These are phyloP conservation scores for Paramormyrops hopkinsi DNA, from an alignment of 2,797 vertebrate genomes.

Conservation along the genomic window DNA sequence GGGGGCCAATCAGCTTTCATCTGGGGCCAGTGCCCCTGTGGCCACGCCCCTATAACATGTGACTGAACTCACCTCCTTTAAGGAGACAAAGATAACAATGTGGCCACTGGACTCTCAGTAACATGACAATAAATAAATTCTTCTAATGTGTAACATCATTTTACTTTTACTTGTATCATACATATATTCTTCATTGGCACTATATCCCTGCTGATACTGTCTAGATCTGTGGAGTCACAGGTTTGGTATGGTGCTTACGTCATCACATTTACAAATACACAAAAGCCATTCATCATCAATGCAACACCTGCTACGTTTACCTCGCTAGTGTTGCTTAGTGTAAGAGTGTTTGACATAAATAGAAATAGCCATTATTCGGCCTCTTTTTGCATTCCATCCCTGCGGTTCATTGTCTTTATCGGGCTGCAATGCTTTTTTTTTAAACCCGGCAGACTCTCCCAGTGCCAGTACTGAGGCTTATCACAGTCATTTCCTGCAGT, in stretches of 20 bases:
- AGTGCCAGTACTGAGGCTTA: neutral
- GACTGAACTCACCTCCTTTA: neutral
- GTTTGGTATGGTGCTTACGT: neutral
- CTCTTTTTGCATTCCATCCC: neutral
- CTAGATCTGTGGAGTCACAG: neutral
- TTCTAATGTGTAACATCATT: neutral
- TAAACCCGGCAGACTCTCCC: neutral
- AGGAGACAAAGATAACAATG: neutral
- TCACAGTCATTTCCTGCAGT: neutral
- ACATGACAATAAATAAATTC: neutral
- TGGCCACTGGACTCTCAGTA: too few species aligned
- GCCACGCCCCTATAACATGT: neutral
- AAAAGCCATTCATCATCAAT: neutral
- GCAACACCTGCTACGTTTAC: neutral
- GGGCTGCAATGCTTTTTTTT: neutral
- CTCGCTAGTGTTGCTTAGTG: neutral
- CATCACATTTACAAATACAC: neutral
- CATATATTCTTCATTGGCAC: neutral
- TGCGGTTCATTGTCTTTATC: neutral
- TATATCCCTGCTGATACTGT: neutral
- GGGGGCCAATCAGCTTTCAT: neutral
- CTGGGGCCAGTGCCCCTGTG: neutral
- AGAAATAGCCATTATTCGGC: neutral
- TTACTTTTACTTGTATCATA: neutral
- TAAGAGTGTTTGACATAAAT: neutral